Conservation (phyloP, 2,113 vertebrate species). For the Pangasianodon hypophthalmus region DNA sequence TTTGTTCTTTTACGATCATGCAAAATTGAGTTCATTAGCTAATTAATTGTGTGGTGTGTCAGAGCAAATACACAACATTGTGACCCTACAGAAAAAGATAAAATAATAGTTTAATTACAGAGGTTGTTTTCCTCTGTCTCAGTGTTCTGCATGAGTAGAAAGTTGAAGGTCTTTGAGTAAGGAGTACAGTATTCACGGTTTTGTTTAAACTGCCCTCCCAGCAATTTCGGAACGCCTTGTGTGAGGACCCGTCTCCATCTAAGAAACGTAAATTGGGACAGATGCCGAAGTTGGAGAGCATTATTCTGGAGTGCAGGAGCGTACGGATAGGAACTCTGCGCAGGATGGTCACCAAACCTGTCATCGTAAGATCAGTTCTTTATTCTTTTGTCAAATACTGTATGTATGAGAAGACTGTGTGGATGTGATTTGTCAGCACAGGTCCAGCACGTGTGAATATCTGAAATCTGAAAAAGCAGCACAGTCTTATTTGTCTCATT, state of each 20-base stretch:
- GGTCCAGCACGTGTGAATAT: neutral
- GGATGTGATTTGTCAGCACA: neutral
- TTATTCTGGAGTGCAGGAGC: conserved; percentile 91
- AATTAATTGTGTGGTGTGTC: neutral
- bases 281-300: conserved; percentile 69
- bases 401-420: neutral
- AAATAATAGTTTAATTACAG: neutral
- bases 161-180: neutral
- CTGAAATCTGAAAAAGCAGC: neutral
- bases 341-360: conserved; percentile 85
- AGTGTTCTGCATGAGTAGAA: neutral
- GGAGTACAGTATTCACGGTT: neutral
- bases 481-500: neutral
- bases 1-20: neutral
- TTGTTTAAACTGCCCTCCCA: conserved; percentile 33
- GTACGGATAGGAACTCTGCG: conserved; percentile 88
- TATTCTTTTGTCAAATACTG: neutral
- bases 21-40: too few relatives aligned
- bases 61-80: neutral
- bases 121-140: neutral
- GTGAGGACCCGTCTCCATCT: conserved; percentile 60
- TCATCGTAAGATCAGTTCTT: conserved; percentile 81
- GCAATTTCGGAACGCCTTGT: conserved; percentile 85
- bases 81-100: neutral
- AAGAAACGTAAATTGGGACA: conserved; percentile 77